Base-by-base conservation (phyloP, 2,113 vertebrate species). In the Calypte anna region DNA sequence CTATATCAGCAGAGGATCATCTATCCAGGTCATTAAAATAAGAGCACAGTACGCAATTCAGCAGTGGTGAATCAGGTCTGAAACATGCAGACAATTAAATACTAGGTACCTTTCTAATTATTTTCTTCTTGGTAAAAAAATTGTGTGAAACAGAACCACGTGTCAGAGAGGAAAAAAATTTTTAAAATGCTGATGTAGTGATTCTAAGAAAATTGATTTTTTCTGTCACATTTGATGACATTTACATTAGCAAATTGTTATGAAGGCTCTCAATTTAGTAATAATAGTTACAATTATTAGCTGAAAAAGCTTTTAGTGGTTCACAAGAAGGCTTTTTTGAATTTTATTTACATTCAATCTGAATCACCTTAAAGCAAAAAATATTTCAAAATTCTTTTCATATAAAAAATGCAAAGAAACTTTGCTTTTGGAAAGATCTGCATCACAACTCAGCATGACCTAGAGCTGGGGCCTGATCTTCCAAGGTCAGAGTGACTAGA, bases 401-500 rank as follows among this genome's bases (percentile, higher is more conserved):
- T 57, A 82, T 82, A 64, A 95, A 44, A 94, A 92, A 91, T 72
- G 20, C 27, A 84, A 63, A 86, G 79, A 74, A 83, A 95, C 14
- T 36, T 74, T 80, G 36, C 74, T 86, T 84, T 81, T 89, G 11
- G 28, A 80, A 84, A 61, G 38, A 64, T 79, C 43, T 63, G 3
- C 48, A 75, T 67, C 61, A 59, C 46, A 77, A 79, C 70, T 62
- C 50, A 74, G 24, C 43, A 67, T 55, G 55, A 92, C 73, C 69
- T 84, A 70, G 77, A 94, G 81, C 12, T 63, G 38, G 5, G 9
- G 55, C 44, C 80, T 81, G 43, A 89, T 5, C 14, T 89, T 89
- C 53, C 82, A 67, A 78, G 77, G 80, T 89, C 96, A 92, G 62
- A 66, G 54, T 83, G 88, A 90, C 83, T 80, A 80, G 48, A 86